Percentiles rank a stretch among this genome's conserved stretches.
These are phyloP conservation scores for Amphimedon queenslandica DNA, from an alignment of 37 sponge, comb jelly and placozoan species.

Conservation along the genomic window DNA sequence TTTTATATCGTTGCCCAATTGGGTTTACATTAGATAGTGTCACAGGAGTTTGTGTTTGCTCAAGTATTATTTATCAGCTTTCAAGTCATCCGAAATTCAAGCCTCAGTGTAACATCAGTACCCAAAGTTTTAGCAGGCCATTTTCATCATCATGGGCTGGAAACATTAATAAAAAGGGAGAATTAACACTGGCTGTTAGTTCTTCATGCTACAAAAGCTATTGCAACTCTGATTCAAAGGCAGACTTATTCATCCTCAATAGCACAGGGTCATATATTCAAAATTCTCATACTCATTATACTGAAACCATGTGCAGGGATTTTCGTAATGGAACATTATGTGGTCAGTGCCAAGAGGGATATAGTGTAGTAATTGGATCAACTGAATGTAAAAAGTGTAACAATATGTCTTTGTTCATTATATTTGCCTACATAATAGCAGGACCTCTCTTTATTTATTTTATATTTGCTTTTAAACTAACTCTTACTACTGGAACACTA, in stretches of 20 bases:
- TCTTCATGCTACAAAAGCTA: no score
- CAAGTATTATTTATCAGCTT: background rate
- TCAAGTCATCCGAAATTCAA: no score
- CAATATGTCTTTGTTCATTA: background rate
- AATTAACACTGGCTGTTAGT: background rate
- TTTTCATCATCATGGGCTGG: background rate
- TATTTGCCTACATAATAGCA: background rate
- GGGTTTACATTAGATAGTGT: background rate
- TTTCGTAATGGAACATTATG: background rate
- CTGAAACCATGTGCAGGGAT: background rate
- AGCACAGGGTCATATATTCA: no score
- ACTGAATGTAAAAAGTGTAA: conserved; percentile 14
- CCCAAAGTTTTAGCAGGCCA: background rate
- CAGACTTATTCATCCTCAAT: no score
- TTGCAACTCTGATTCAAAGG: no score
- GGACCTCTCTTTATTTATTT: conserved; percentile 29
- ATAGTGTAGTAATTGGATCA: conserved; percentile 25
- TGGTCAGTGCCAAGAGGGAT: background rate
- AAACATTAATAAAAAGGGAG: background rate
- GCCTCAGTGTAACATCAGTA: no score
- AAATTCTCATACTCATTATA: no score
- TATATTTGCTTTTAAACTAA: conserved; percentile 22
- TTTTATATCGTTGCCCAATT: background rate
- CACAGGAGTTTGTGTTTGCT: background rate
- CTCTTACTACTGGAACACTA: conserved; percentile 27